Base-by-base conservation (phyloP, 2,888 invertebrate genomes). In the Pheosia tremula region DNA sequence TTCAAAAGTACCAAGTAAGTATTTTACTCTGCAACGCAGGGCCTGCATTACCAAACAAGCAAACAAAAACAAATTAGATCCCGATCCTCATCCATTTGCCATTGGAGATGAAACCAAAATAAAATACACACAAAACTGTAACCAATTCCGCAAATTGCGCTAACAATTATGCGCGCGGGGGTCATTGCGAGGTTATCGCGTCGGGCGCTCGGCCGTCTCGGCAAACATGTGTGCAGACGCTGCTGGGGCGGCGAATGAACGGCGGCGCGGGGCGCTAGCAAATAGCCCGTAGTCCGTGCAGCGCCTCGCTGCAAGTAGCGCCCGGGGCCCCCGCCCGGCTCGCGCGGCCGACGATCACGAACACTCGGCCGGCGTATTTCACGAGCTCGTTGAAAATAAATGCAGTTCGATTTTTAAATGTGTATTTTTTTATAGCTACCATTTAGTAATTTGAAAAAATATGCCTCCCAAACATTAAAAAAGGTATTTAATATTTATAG, bases 151-250 rank as follows among this genome's bases (percentile, higher is more conserved):
- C 60, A 68, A 74, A 72, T 63, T 63, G 65, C 66, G 58, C 50
- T 56, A 56, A 64, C 63, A 72, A 75, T 75, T 66, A 72, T 67
- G 69, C 65, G 56, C 63, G 62, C 59, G 56, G 56, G 67, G 67
- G 64, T 68, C 67, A 62, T 43, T 50, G 43, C 57, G 68, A 69
- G 70, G 74, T 78, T 72, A 78, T 70, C 76, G 64, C 58, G 56
- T 41, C 39, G 56, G 56, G 56, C 60, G 56, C 56, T 56, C 56
- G 64, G 57, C 69, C 58, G 66, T 64, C 24, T 24, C 54, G 56
- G 61, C 66, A 67, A 71, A 75, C 71, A 78, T 71, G 66, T 71
- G 69, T 58, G 56, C 75, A 71, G 74, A 76, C 71, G 68, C 61
- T 57, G 62, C 65, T 72, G 73, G 68, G 72, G 63, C 69, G 63